Evolutionary conservation across 2,113 vertebrate genomes (phyloP).

Genomic region (Centrocercus urophasianus): DNA sequence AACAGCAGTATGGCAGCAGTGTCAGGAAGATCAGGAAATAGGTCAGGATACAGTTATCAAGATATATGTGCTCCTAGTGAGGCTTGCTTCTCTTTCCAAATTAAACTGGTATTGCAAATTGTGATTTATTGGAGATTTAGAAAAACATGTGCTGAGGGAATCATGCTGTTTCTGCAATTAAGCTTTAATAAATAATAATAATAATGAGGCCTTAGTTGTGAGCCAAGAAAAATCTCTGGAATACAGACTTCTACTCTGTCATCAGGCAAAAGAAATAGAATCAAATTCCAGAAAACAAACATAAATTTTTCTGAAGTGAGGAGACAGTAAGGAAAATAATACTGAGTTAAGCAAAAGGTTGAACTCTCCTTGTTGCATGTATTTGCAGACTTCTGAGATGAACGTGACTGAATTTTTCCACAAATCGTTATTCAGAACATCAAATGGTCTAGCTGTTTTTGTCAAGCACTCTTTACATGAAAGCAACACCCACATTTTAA

Average conservation of each 20-base stretch:
- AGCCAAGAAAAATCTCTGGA: slow-evolving; percentile 46
- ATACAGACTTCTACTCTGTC: neutral
- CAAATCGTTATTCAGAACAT: neutral
- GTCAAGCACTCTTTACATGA: neutral
- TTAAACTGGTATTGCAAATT: neutral
- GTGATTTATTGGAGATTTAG: slow-evolving; percentile 23
- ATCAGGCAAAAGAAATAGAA: slow-evolving; percentile 21
- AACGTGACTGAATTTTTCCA: neutral
- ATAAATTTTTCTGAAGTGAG: neutral
- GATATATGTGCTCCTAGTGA: neutral
- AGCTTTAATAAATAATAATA: slow-evolving; percentile 49
- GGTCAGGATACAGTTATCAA: slow-evolving; percentile 59
- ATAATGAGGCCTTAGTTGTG: neutral
- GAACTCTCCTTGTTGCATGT: neutral
- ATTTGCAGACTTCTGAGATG: neutral
- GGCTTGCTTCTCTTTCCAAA: slow-evolving; percentile 5
- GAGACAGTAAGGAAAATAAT: neutral
- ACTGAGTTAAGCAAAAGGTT: neutral
- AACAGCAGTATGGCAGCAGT: neutral
- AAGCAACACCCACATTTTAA: neutral
- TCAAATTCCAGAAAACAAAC: neutral
- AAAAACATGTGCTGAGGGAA: neutral
- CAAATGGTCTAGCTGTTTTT: neutral
- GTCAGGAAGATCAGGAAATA: slow-evolving; percentile 21
- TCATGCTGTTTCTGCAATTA: slow-evolving; percentile 34